These are phyloP conservation scores for Crotalus horridus DNA, from an alignment of 2,113 vertebrate species.

Conservation along the genomic window DNA sequence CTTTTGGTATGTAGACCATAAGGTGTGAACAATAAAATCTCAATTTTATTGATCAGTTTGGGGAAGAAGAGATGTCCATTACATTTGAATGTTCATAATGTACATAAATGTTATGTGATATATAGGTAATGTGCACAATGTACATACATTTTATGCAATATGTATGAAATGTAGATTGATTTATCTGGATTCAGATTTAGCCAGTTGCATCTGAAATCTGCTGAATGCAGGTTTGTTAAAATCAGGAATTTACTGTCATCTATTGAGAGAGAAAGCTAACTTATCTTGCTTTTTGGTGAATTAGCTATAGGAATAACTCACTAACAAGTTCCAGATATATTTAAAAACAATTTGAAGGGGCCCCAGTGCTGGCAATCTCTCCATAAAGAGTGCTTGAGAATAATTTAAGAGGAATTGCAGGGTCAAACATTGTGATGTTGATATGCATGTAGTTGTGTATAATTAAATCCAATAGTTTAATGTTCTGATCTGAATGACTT, in stretches of 20 bases:
- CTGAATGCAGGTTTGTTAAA: neutral
- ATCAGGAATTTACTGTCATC: neutral
- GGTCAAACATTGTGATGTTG: neutral
- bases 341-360: neutral
- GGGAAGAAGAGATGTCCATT: neutral
- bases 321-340: neutral
- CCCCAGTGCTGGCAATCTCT: neutral
- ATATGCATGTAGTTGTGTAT: neutral
- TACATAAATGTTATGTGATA: neutral
- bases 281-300: neutral
- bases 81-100: neutral
- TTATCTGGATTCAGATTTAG: neutral
- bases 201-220: neutral
- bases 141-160: neutral
- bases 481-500: neutral
- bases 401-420: neutral
- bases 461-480: neutral
- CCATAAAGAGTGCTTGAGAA: neutral
- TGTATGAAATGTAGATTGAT: neutral
- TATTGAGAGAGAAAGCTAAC: neutral
- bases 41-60: neutral
- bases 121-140: neutral
- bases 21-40: neutral
- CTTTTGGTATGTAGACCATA: neutral
- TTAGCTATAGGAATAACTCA: neutral